These are phyloP conservation scores for Globodera ellingtonae DNA, from an alignment of 1,140 invertebrate species.

Conservation along the genomic window DNA sequence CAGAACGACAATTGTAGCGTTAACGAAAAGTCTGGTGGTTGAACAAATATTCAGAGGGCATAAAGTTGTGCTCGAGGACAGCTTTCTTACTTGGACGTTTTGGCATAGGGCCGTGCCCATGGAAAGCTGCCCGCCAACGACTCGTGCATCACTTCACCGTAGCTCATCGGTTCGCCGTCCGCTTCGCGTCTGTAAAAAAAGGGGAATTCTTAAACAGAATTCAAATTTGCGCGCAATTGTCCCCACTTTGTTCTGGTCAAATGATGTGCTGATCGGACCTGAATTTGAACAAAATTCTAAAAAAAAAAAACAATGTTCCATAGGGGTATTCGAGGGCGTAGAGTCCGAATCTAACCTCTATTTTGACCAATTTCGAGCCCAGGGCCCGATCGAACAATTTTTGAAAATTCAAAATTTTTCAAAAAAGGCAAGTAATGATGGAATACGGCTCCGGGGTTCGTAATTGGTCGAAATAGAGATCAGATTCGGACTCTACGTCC, in stretches of 20 bases:
- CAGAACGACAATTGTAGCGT: slow-evolving; percentile 38
- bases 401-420: no score
- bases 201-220: neutral
- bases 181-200: slow-evolving; percentile 22
- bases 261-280: slow-evolving; percentile 42
- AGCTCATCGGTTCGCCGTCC: slow-evolving; percentile 49
- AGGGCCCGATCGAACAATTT: no score
- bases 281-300: no score
- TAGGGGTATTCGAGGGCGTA: no score
- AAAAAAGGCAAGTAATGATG: no score
- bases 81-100: slow-evolving; percentile 30
- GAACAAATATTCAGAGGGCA: neutral
- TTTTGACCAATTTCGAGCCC: no score
- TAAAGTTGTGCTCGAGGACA: slow-evolving; percentile 5
- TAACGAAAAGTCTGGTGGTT: slow-evolving; percentile 13
- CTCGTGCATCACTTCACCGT: slow-evolving; percentile 54
- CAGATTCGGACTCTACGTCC: no score
- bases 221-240: neutral
- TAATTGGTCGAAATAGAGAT: no score
- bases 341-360: no score
- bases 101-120: slow-evolving; percentile 35
- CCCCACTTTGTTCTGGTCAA: slow-evolving; percentile 36
- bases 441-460: no score
- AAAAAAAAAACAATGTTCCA: no score
- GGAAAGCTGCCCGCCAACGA: slow-evolving; percentile 47